phyloP scores from a whole-genome alignment of 2,113 vertebrate genomes.

The Aptenodytes patagonicus region DNA sequence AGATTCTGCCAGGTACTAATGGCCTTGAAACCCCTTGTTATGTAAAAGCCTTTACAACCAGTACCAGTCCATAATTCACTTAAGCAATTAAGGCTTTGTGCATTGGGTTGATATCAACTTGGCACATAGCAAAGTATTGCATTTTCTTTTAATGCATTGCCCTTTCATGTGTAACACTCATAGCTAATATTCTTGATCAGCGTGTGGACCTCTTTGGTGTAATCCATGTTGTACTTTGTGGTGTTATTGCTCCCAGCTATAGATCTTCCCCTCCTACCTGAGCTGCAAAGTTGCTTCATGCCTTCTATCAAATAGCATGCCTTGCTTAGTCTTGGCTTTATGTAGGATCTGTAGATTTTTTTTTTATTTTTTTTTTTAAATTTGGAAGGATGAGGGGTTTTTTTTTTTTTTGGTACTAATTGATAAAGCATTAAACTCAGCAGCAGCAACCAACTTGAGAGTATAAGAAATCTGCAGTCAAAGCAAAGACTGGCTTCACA shows the following conservation, averaged over 20 bases:
- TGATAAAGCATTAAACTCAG: not conserved
- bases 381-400: not conserved
- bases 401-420: not conserved
- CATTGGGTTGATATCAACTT: not conserved
- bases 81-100: not conserved
- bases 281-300: not conserved
- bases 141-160: not conserved
- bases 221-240: not conserved
- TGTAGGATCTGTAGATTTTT: not conserved
- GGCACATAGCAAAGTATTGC: not conserved
- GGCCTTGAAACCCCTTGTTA: not conserved
- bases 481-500: not conserved
- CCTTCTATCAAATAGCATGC: not conserved
- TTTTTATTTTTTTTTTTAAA: not conserved
- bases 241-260: not conserved
- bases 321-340: not conserved
- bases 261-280: not conserved
- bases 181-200: not conserved
- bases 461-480: not conserved
- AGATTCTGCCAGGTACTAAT: not conserved
- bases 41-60: not conserved
- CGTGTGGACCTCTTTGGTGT: not conserved
- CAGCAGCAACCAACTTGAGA: not conserved
- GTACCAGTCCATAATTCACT: conserved; percentile 13
- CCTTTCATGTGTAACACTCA: not conserved